phyloP scores from a whole-genome alignment of 2,113 vertebrate species.

The Scomber colias region DNA sequence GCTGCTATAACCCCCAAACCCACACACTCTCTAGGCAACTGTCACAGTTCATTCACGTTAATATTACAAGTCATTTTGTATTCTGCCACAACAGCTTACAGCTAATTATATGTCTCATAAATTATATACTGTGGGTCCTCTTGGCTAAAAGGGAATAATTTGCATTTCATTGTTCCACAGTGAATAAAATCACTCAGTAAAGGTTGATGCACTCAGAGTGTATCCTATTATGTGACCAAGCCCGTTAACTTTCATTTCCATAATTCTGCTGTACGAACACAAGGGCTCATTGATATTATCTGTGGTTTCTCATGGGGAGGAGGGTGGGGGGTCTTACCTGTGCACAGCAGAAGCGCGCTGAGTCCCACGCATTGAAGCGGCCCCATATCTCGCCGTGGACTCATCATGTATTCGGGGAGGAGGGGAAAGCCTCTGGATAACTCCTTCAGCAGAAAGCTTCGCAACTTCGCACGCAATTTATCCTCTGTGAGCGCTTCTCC shows the following conservation, averaged over 20 bases:
- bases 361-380: constrained; percentile 65
- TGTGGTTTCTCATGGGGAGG: neutral
- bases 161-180: constrained; percentile 58
- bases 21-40: constrained; percentile 63
- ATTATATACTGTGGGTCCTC: constrained; percentile 66
- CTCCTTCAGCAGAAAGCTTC: constrained; percentile 58
- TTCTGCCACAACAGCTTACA: constrained; percentile 78
- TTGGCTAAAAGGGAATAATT: constrained; percentile 66
- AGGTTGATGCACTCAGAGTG: constrained; percentile 59
- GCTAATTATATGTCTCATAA: constrained; percentile 78
- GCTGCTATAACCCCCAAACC: constrained; percentile 36
- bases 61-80: constrained; percentile 76
- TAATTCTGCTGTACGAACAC: constrained; percentile 14
- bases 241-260: constrained; percentile 28
- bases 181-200: constrained; percentile 50
- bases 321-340: constrained; percentile 77
- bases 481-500: constrained; percentile 66
- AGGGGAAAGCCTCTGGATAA: constrained; percentile 19
- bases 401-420: constrained; percentile 51
- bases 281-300: neutral
- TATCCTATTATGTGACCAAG: constrained; percentile 32
- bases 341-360: constrained; percentile 75
- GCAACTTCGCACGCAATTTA: constrained; percentile 61
- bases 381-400: constrained; percentile 67
- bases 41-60: constrained; percentile 76